Base-by-base conservation (phyloP, 2,113 vertebrate genomes). In the zebrafish (Danio rerio) region DNA sequence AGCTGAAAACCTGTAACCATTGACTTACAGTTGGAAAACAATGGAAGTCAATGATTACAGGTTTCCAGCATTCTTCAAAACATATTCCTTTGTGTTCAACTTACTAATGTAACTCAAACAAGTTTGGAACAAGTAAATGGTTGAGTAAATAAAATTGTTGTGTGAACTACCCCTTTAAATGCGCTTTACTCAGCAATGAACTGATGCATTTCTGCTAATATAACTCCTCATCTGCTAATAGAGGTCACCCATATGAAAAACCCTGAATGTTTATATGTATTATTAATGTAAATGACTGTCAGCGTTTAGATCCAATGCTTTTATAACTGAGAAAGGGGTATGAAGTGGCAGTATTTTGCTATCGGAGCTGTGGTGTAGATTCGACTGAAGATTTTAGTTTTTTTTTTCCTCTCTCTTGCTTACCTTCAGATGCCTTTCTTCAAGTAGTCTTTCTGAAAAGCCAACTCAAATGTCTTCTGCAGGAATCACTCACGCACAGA, bases 251-350 rank as follows among this genome's bases (percentile, higher is more conserved):
- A 72, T 59, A 59, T 58, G 31, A 31, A 31, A 78, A 65, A 52
- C 49, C 72, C 85, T 90, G 82, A 86, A 55, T 90, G 89, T 88
- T 84, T 81, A 91, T 87, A 86, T 92, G 88, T 89, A 90, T 87
- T 80, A 52, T 80, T 72, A 72, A 45, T 76, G 70, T 81, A 91
- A 87, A 90, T 50, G 79, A 81, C 83, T 12, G 88, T 78, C 73
- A 31, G 69, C 85, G 13, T 78, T 31, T 63, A 72, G 66, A 84
- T 85, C 31, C 77, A 81, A 58, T 85, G 86, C 86, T 88, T 88
- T 90, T 74, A 70, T 80, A 82, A 40, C 10, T 84, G 55, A 45
- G 85, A 87, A 11, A 84, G 68, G 74, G 71, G 88, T 86, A 82
- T 58, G 4, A 75, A 58, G 56, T 69, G 59, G 86, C 89, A 92